Evolutionary conservation across 2,797 vertebrate species (phyloP).

Genomic region (Melanotaenia pygmaea): DNA sequence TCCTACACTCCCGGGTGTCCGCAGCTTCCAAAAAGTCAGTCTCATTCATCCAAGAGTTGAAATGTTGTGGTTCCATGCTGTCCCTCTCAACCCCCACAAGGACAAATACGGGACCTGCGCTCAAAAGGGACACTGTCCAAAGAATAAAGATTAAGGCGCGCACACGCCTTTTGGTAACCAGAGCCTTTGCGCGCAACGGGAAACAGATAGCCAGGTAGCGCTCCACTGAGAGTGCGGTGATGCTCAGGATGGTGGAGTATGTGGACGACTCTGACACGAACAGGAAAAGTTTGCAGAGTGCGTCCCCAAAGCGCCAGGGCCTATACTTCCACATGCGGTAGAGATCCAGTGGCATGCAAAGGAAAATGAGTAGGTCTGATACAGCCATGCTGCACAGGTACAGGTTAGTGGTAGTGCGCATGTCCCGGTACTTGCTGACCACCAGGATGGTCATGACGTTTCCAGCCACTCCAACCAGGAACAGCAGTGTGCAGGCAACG

Average conservation of each 20-base stretch:
- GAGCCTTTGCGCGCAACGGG: slow-evolving; percentile 92
- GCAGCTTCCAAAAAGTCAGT: slow-evolving; percentile 57
- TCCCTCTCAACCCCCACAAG: slow-evolving; percentile 93
- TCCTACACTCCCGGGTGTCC: slow-evolving; percentile 92
- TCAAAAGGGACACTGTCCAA: slow-evolving; percentile 91
- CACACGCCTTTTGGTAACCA: slow-evolving; percentile 93
- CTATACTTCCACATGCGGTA: slow-evolving; percentile 96
- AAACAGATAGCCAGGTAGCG: slow-evolving; percentile 97
- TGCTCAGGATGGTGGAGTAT: slow-evolving; percentile 96
- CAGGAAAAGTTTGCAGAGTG: slow-evolving; percentile 97
- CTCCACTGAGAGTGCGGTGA: slow-evolving; percentile 96
- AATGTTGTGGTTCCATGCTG: slow-evolving; percentile 38
- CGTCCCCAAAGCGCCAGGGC: slow-evolving; percentile 93
- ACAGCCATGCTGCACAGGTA: slow-evolving; percentile 98
- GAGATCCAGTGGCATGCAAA: slow-evolving; percentile 97
- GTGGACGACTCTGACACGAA: slow-evolving; percentile 97
- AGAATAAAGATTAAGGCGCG: slow-evolving; percentile 90
- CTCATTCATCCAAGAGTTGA: slow-evolving; percentile 77
- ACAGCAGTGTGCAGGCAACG: slow-evolving; percentile 88
- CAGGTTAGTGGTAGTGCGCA: slow-evolving; percentile 97
- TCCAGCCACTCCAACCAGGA: slow-evolving; percentile 89
- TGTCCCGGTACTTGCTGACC: slow-evolving; percentile 91
- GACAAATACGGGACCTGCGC: slow-evolving; percentile 94
- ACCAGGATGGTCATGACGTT: slow-evolving; percentile 96
- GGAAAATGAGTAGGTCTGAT: slow-evolving; percentile 95